Percentiles rank a stretch among this genome's conserved stretches.
Conservation (phyloP, 2,113 vertebrate species). For the Bubalus kerabau region DNA sequence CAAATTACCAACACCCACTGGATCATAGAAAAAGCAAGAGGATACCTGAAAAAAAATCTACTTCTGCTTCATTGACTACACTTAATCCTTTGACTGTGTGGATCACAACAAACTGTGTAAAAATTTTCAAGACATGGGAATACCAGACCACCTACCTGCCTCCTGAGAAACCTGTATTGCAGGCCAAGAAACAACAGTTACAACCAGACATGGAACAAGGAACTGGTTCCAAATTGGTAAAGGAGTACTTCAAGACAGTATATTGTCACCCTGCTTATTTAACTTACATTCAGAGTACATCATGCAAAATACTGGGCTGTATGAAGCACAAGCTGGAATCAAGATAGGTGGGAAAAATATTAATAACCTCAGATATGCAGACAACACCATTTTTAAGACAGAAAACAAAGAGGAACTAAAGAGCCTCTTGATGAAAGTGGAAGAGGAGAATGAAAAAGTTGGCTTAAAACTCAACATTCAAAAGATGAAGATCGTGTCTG, state of each 20-base stretch:
- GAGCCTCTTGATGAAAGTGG: neutral
- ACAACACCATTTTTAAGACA: neutral
- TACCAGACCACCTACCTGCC: neutral
- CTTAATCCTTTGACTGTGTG: neutral
- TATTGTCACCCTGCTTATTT: neutral
- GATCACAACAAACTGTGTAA: neutral
- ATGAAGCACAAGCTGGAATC: neutral
- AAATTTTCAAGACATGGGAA: neutral
- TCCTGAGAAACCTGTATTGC: neutral
- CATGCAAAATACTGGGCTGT: neutral
- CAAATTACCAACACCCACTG: neutral
- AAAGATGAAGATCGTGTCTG: no score
- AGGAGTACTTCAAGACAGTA: neutral
- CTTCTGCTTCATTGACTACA: neutral
- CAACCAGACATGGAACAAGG: neutral
- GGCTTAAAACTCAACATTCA: no score
- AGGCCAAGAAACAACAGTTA: neutral
- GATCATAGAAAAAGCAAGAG: neutral
- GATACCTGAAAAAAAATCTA: neutral
- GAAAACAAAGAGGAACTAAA: neutral
- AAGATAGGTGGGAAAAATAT: neutral
- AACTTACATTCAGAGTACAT: neutral
- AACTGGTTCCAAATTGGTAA: neutral
- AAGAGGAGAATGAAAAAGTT: no score
- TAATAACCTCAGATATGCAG: neutral